Conservation (phyloP, 1,140 invertebrate genomes). For the Danaus melanippus region DNA sequence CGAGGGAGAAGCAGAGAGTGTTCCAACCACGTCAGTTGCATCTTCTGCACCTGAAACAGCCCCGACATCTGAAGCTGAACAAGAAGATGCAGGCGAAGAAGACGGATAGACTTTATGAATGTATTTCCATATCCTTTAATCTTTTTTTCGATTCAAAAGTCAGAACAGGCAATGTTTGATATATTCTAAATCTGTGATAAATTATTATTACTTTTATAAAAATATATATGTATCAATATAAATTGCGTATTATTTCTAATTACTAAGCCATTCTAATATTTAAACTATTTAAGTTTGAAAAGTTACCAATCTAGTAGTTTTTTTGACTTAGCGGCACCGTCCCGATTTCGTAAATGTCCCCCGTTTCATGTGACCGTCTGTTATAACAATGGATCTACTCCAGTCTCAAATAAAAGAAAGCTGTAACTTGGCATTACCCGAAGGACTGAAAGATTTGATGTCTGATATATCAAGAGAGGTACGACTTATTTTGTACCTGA, state of each 20-base stretch:
- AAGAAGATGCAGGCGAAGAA: conserved; percentile 26
- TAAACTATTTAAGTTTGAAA: too few species aligned
- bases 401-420: conserved; percentile 32
- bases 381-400: conserved; percentile 34
- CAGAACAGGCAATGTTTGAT: too few species aligned
- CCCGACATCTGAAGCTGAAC: conserved; percentile 31
- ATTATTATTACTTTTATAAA: too few species aligned
- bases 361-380: conserved; percentile 4
- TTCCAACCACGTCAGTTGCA: conserved; percentile 21
- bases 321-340: too few species aligned
- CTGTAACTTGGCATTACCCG: conserved; percentile 60
- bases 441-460: conserved; percentile 77
- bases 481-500: conserved; percentile 5
- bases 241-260: too few species aligned
- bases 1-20: conserved; percentile 20
- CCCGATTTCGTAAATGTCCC: too few species aligned
- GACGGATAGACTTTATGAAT: conserved; percentile 15
- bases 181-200: too few species aligned
- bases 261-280: too few species aligned
- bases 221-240: too few species aligned
- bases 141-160: too few species aligned
- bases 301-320: too few species aligned
- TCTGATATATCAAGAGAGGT: conserved; percentile 80
- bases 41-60: conserved; percentile 30
- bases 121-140: too few species aligned